Percentiles rank a stretch among this genome's conserved stretches.
phyloP scores from a whole-genome alignment of 2,113 vertebrate species.

The Silurus glanis region DNA sequence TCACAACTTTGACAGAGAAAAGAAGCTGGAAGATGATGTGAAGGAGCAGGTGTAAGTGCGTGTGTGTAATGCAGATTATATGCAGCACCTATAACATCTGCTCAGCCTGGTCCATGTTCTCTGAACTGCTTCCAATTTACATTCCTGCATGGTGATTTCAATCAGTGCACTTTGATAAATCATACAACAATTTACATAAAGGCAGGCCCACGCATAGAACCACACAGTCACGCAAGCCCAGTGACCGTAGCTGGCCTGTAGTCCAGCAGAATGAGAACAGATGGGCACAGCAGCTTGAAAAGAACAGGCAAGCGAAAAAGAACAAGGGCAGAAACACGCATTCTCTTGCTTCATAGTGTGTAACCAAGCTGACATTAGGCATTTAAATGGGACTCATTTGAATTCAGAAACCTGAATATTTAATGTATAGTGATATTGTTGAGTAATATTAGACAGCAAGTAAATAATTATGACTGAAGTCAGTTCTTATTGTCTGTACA shows the following conservation, averaged over 20 bases:
- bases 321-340: not conserved
- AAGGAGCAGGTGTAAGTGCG: conserved; percentile 34
- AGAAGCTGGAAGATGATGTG: conserved; percentile 52
- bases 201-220: conserved; percentile 51
- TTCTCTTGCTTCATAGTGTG: too few relatives aligned
- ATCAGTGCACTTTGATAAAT: conserved; percentile 67
- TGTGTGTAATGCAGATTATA: conserved; percentile 50
- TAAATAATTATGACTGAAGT: not conserved
- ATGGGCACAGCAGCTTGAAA: conserved; percentile 17
- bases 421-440: not conserved
- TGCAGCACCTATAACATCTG: conserved; percentile 56
- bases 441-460: not conserved
- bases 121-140: conserved; percentile 69
- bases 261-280: conserved; percentile 40
- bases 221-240: conserved; percentile 60
- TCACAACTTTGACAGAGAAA: not conserved
- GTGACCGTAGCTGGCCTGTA: conserved; percentile 30
- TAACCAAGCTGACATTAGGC: not conserved
- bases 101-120: conserved; percentile 43
- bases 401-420: not conserved
- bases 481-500: not conserved
- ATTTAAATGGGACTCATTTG: not conserved
- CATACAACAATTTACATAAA: conserved; percentile 60
- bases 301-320: not conserved
- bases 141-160: conserved; percentile 66